Percentiles rank a stretch among this genome's conserved stretches.
These are phyloP conservation scores for Mormyrus proboscirostris DNA, from an alignment of 2,797 vertebrate species.

Conservation along the genomic window DNA sequence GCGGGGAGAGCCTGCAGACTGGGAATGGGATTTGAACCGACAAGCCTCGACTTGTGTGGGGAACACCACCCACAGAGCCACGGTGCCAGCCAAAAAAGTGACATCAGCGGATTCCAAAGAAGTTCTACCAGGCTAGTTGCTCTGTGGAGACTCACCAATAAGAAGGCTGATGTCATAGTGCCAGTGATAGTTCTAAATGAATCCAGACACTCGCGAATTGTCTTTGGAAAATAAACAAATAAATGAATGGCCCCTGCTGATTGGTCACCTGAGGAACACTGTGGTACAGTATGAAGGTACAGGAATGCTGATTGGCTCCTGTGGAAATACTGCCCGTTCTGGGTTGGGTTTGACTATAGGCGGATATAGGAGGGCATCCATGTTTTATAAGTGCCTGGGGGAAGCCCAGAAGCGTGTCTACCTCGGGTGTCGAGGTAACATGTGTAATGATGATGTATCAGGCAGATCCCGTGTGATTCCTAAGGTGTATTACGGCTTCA, in stretches of 20 bases:
- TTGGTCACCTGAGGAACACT: background rate
- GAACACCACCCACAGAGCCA: background rate
- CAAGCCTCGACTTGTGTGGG: background rate
- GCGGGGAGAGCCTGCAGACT: background rate
- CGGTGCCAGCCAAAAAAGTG: background rate
- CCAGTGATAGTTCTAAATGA: background rate
- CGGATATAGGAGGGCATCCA: background rate
- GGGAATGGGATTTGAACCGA: background rate
- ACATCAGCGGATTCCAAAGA: background rate
- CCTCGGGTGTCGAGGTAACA: background rate
- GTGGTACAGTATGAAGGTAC: background rate
- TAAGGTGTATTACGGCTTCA: background rate
- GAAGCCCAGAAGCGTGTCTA: slow-evolving; percentile 3
- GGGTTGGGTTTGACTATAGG: background rate
- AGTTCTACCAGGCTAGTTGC: background rate
- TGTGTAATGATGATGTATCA: background rate
- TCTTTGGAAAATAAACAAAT: background rate
- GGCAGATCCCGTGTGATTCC: background rate
- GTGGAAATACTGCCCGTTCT: background rate
- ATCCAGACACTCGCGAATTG: background rate
- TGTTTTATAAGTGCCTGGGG: slow-evolving; percentile 16
- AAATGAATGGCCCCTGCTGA: background rate
- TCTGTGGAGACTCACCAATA: background rate
- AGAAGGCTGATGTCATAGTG: background rate
- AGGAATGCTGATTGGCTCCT: background rate